Conservation (phyloP, 1,140 invertebrate species). For the Plutomurus gul region DNA sequence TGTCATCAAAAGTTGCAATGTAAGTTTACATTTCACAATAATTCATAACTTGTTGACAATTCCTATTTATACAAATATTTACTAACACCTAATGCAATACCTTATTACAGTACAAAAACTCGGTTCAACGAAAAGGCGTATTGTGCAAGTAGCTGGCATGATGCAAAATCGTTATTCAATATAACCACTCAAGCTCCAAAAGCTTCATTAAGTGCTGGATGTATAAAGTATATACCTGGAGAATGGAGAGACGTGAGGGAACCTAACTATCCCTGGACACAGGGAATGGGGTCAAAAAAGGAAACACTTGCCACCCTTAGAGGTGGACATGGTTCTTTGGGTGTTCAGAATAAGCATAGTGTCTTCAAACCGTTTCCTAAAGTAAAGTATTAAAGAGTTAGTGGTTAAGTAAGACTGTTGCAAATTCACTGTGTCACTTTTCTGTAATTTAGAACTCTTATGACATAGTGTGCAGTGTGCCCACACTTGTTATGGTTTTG, state of each 20-base stretch:
- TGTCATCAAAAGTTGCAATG: no score
- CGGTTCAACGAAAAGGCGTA: background rate
- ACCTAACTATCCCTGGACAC: background rate
- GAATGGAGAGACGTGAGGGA: background rate
- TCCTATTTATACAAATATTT: background rate
- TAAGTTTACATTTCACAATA: no score
- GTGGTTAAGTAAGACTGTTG: background rate
- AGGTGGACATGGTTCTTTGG: background rate
- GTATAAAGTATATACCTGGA: background rate
- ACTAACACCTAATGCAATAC: background rate
- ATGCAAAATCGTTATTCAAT: background rate
- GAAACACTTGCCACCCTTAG: background rate
- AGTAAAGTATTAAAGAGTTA: no score
- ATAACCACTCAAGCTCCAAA: background rate
- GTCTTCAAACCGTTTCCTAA: no score
- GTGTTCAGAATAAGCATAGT: background rate
- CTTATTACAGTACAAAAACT: background rate
- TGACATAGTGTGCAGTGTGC: no score
- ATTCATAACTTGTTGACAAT: background rate
- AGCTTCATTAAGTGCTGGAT: background rate
- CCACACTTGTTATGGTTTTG: no score
- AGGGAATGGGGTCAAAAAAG: background rate
- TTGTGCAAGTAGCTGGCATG: background rate
- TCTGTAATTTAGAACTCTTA: no score
- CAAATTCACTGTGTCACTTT: background rate